Evolutionary conservation across 2,888 invertebrate species (phyloP), one percentile per base, ranked within the genome.

Genomic region (Catocala nupta): DNA sequence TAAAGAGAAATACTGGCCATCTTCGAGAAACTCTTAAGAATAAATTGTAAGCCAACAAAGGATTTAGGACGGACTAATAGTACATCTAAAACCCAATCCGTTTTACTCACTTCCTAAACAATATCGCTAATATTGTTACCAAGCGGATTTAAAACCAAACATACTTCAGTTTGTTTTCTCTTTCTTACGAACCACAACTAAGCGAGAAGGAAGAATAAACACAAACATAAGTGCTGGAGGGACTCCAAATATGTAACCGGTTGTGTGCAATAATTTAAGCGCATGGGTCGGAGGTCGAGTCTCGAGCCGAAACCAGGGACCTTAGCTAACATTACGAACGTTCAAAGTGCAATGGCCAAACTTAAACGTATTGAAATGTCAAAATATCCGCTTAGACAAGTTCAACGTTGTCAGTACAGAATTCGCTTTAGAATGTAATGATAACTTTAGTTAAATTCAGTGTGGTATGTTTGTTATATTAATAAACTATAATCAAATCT

Each of bases 181-280:
- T 70, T 42, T 76, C 65, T 36, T 5, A 42, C 45, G 6, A n/a
- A 0, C 0, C 9, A 25, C 9, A 43, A 44, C 1, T 36, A 42
- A 76, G 36, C 13, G 65, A 66, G 73, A 75, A 13, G 61, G 63
- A 68, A 62, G 54, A 59, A 62, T 55, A 64, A 73, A 70, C 60
- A 73, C 57, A 65, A 65, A 64, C 65, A 70, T 63, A 75, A 75
- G 71, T 78, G 71, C 66, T 57, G 59, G 63, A 71, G 65, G 65
- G 71, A 69, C 58, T 78, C 73, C 80, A 81, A 81, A 83, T 85
- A 78, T 77, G 75, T 76, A 70, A 87, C 88, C 84, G 84, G 87
- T 88, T 85, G 67, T 78, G 68, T 78, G 86, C 81, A 83, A 84
- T 86, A 83, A 84, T 82, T 84, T 82, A 81, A 78, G 76, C 76